Percentiles rank a stretch among this genome's conserved stretches.
Evolutionary conservation across 1,140 invertebrate species (phyloP).

Genomic region (Caenorhabditis brenneri): DNA sequence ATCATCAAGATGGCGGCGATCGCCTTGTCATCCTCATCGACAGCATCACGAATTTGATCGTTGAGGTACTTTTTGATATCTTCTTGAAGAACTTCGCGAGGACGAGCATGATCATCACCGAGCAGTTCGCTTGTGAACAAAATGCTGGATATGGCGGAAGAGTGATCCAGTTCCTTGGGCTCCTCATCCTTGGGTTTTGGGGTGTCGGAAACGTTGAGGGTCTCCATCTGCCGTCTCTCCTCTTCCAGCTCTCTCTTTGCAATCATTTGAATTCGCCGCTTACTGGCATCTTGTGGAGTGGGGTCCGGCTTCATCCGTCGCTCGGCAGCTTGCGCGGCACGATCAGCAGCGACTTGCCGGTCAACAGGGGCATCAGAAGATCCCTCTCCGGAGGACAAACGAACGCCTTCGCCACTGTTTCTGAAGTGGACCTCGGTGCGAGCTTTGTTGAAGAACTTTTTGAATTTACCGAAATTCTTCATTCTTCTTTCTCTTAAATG

Average conservation of each 20-base stretch:
- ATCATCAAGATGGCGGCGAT: constrained; percentile 49
- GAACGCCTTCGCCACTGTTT: constrained; percentile 35
- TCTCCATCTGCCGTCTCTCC: constrained; percentile 42
- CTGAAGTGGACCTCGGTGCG: constrained; percentile 51
- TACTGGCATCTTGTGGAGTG: constrained; percentile 7
- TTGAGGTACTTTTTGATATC: constrained; percentile 46
- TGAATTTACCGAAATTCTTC: constrained; percentile 42
- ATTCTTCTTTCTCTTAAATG: not conserved
- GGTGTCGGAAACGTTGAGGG: not conserved
- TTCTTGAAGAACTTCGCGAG: constrained; percentile 38
- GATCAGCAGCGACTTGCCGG: constrained; percentile 39
- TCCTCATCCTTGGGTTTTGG: constrained; percentile 1
- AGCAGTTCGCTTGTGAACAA: constrained; percentile 53
- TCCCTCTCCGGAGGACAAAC: not conserved
- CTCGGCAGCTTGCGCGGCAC: constrained; percentile 51
- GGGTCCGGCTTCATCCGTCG: constrained; percentile 39
- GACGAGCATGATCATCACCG: constrained; percentile 34
- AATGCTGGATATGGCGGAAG: constrained; percentile 39
- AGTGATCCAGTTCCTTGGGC: constrained; percentile 52
- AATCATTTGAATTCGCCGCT: constrained; percentile 50
- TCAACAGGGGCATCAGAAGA: constrained; percentile 39
- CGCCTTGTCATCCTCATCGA: constrained; percentile 24
- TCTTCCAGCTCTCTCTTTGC: constrained; percentile 53
- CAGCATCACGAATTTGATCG: constrained; percentile 24
- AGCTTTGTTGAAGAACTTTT: constrained; percentile 51